Evolutionary conservation across 2,888 invertebrate genomes (phyloP).

Genomic region (Lordiphosa fenestrarum): DNA sequence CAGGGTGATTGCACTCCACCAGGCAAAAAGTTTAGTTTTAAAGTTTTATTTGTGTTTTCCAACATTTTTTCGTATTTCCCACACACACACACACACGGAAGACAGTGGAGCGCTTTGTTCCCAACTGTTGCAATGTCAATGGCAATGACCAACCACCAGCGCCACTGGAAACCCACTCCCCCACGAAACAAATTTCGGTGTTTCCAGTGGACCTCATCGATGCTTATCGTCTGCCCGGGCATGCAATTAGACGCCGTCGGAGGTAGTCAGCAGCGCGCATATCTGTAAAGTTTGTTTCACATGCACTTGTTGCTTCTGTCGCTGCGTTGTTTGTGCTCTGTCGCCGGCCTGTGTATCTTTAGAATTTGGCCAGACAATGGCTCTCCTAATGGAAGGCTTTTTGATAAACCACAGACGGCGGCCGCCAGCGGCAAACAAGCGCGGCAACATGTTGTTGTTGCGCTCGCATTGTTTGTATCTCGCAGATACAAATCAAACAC

Average conservation of each 20-base stretch:
- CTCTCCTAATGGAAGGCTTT: slow-evolving; percentile 18
- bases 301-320: slow-evolving; percentile 54
- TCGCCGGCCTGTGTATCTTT: slow-evolving; percentile 34
- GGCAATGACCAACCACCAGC: slow-evolving; percentile 8
- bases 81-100: too few species aligned
- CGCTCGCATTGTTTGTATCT: slow-evolving; percentile 17
- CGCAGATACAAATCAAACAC: slow-evolving; percentile 30
- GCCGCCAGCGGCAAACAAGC: slow-evolving; percentile 19
- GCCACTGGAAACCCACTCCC: slow-evolving; percentile 6
- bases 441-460: slow-evolving; percentile 5
- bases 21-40: too few species aligned
- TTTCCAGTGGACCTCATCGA: slow-evolving; percentile 54
- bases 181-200: slow-evolving; percentile 38
- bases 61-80: too few species aligned
- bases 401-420: slow-evolving; percentile 57
- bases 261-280: slow-evolving; percentile 25
- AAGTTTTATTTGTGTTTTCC: too few species aligned
- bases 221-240: slow-evolving; percentile 34
- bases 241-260: slow-evolving; percentile 50
- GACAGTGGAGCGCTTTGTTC: slow-evolving; percentile 1
- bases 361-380: slow-evolving; percentile 66
- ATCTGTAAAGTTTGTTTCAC: slow-evolving; percentile 53
- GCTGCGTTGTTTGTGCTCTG: slow-evolving; percentile 32
- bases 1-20: too few species aligned
- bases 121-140: slow-evolving; percentile 27